These are phyloP conservation scores for Urocitellus parryii DNA, from an alignment of 2,113 vertebrate species.

Conservation along the genomic window DNA sequence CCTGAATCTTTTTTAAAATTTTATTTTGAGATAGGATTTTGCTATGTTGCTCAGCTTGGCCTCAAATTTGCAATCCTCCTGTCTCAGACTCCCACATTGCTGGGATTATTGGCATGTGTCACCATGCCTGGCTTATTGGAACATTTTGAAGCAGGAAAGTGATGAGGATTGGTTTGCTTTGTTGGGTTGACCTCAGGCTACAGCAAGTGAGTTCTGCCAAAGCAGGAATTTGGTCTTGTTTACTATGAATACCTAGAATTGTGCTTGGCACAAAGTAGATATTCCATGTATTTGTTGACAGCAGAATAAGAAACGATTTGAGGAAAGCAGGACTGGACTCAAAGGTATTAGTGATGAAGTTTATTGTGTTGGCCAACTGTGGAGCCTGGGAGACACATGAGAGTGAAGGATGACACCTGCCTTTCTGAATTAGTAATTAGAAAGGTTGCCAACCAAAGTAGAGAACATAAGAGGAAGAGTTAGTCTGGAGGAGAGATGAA, in stretches of 20 bases:
- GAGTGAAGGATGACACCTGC: neutral
- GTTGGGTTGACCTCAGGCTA: neutral
- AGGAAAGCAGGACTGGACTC: neutral
- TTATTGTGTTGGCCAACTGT: neutral
- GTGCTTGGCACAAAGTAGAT: slow-evolving; percentile 17
- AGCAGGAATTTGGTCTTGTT: slow-evolving; percentile 38
- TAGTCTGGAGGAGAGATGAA: neutral
- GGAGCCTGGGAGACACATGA: neutral
- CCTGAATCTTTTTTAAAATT: no score
- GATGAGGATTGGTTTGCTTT: neutral
- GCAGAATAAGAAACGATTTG: neutral
- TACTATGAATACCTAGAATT: neutral
- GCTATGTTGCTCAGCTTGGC: no score
- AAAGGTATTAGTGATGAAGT: neutral
- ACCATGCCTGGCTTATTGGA: neutral
- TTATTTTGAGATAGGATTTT: no score
- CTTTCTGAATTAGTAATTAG: slow-evolving; percentile 14
- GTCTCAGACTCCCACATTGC: no score
- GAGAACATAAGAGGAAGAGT: neutral
- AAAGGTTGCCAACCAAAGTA: neutral
- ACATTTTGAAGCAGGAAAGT: slow-evolving; percentile 3
- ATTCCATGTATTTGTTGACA: neutral
- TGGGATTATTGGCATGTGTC: no score
- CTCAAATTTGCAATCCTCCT: no score
- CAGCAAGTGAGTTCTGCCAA: neutral